Evolutionary conservation across 2,888 invertebrate genomes (phyloP).

Genomic region (Synanthedon andrenaeformis): DNA sequence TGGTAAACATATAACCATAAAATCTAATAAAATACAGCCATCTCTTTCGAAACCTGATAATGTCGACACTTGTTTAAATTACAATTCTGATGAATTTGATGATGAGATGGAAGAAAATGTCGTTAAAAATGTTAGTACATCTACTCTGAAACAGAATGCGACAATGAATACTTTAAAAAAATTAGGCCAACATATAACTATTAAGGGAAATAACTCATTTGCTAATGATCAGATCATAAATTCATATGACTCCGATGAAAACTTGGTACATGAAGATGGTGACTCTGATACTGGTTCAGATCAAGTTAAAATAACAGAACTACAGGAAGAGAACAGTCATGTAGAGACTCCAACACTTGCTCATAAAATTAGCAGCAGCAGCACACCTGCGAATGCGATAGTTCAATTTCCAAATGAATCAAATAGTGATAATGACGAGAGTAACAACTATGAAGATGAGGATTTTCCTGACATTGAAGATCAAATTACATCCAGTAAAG

Average conservation of each 20-base stretch:
- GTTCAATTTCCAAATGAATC: constrained; percentile 38
- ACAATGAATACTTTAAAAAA: constrained; percentile 36
- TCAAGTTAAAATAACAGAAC: constrained; percentile 44
- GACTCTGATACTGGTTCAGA: constrained; percentile 26
- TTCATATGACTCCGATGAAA: constrained; percentile 15
- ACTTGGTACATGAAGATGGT: constrained; percentile 14
- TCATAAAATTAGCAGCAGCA: constrained; percentile 6
- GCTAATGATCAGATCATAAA: constrained; percentile 19
- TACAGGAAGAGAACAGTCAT: constrained; percentile 28
- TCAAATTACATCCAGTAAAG: constrained; percentile 19
- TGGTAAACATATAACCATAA: constrained; percentile 29
- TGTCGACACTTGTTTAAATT: no score
- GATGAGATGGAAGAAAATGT: no score
- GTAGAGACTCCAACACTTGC: constrained; percentile 15
- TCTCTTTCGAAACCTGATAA: no score
- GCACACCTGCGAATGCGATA: constrained; percentile 16
- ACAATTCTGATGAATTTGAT: no score
- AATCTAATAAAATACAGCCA: constrained; percentile 14
- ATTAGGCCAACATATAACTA: constrained; percentile 43
- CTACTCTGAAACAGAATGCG: constrained; percentile 11
- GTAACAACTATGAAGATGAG: constrained; percentile 21
- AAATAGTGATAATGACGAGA: constrained; percentile 26
- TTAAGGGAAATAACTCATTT: constrained; percentile 40
- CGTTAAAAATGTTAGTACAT: not conserved
- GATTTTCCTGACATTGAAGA: constrained; percentile 28